Base-by-base conservation (phyloP, 2,888 invertebrate genomes). In the Andrena fulva region DNA sequence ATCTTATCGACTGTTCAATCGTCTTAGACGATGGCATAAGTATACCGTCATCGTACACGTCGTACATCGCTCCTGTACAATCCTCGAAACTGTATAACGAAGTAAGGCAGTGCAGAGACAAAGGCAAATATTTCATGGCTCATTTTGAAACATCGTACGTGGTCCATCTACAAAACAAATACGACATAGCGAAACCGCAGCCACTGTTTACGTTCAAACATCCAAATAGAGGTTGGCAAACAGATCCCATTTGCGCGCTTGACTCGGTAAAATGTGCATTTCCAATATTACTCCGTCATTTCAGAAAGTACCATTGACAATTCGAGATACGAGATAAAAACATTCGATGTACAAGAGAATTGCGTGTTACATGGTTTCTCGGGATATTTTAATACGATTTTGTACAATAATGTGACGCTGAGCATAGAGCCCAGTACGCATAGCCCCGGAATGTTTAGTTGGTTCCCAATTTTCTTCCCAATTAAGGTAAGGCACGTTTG, bases 391-490 rank as follows among this genome's bases (percentile, higher is more conserved):
- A 97, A 99, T 92, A 96, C 98, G 56, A 95, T 96, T 29, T 95
- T 99, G 20, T 99, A 97, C 94, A 97, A 97, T 83, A 96, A 98
- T 90, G 96, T 99, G 75, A 96, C 94, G 89, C 95, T 99, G 66
- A 99, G 99, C 93, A 99, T 98, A 91, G 96, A 97, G 90, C 99
- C 99, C 0, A 95, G 96, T 63, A 97, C 97, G 0, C 98, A 98
- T 93, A 98, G 99, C 27, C 95, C 96, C 0, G 98, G 98, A 88
- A 98, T 99, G 98, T 97, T 98, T 91, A 98, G 98, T 83, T 99
- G 99, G 99, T 99, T 99, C 94, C 99, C 99, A 6, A 97, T 99
- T 85, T 97, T 97, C 90, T 98, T 99, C 92, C 99, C 99, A 8
- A 96, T 98, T 63, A 95, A 95, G 94, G 98, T 97, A 94, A 94